These are phyloP conservation scores for Microcebus lehilahytsara DNA, from an alignment of 2,113 vertebrate species.

Conservation along the genomic window DNA sequence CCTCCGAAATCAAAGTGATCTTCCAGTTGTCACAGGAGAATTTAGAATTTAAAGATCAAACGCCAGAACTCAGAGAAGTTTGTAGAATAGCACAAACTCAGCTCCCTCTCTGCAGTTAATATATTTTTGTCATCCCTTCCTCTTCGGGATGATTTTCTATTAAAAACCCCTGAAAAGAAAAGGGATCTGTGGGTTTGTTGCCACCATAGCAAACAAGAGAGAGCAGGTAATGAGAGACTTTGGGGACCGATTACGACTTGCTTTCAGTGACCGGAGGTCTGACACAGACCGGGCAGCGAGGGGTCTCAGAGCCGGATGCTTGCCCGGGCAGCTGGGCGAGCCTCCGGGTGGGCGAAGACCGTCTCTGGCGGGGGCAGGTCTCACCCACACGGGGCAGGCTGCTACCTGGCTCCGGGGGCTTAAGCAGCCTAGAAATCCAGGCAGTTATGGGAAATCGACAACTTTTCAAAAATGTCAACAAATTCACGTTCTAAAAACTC, in stretches of 20 bases:
- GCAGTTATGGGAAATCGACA: not conserved
- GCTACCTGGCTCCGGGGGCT: fast-evolving
- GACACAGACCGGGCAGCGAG: fast-evolving
- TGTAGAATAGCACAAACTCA: not conserved
- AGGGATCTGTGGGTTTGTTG: not conserved
- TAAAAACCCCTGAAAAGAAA: not conserved
- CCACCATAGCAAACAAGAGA: not conserved
- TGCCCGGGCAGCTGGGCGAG: not conserved
- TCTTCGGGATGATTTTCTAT: not conserved
- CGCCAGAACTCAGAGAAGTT: not conserved
- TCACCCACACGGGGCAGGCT: not conserved
- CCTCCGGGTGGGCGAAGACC: fast-evolving
- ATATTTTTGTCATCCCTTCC: not conserved
- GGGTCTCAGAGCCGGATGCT: not conserved
- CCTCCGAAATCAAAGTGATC: not conserved
- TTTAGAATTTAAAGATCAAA: not conserved
- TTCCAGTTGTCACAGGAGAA: not conserved
- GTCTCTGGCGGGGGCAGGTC: fast-evolving
- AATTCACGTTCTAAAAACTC: not conserved
- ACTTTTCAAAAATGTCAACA: not conserved
- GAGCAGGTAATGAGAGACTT: not conserved
- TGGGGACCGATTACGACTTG: fast-evolving
- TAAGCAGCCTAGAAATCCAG: not conserved
- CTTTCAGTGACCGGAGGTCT: not conserved
- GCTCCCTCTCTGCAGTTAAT: not conserved